phyloP scores from a whole-genome alignment of 2,888 invertebrate genomes.

The Entomobrya proxima region DNA sequence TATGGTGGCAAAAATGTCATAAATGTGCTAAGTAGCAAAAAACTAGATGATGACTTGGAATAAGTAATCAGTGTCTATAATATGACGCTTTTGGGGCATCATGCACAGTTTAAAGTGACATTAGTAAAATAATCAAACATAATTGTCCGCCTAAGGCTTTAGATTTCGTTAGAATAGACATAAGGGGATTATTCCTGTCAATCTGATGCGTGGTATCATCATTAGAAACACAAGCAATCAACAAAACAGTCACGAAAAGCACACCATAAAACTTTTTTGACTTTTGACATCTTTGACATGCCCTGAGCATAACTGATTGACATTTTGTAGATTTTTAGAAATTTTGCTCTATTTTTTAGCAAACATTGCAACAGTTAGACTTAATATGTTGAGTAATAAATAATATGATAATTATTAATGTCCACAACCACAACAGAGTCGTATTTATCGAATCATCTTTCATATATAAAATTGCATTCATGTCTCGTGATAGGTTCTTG shows the following conservation, averaged over 20 bases:
- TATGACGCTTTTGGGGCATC: too few species aligned
- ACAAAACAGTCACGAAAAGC: not conserved
- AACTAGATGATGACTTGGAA: too few species aligned
- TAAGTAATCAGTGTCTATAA: too few species aligned
- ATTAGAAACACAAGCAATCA: not conserved
- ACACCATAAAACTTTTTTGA: not conserved
- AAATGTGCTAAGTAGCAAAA: too few species aligned
- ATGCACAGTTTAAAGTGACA: slow-evolving; percentile 1
- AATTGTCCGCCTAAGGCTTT: not conserved
- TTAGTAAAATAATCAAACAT: not conserved
- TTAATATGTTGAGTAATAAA: not conserved
- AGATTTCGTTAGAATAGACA: too few species aligned
- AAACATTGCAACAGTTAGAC: not conserved
- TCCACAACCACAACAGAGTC: not conserved
- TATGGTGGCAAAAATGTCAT: too few species aligned
- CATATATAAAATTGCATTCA: too few species aligned
- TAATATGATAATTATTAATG: not conserved
- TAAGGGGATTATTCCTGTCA: too few species aligned
- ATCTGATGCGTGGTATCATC: not conserved
- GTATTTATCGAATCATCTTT: not conserved
- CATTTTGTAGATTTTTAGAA: not conserved
- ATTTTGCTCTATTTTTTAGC: not conserved
- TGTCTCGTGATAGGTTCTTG: not conserved
- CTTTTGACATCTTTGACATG: not conserved
- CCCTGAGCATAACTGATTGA: not conserved